phyloP scores from a whole-genome alignment of 2,888 invertebrate species.

The Clusia tigrina region DNA sequence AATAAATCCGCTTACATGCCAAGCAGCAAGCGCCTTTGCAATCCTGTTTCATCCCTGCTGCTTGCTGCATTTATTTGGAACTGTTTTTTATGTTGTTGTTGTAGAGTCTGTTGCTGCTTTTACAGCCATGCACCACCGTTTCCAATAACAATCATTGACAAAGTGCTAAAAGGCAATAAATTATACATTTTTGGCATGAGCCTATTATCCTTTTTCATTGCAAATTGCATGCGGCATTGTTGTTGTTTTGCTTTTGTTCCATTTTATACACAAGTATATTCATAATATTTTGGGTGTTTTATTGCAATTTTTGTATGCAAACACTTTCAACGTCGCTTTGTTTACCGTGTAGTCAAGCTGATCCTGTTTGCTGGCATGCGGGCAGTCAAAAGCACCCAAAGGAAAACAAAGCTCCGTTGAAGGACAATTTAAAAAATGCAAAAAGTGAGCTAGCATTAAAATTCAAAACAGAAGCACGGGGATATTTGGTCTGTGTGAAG shows the following conservation, averaged over 20 bases:
- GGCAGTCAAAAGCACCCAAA: too few species aligned
- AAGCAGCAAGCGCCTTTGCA: background rate
- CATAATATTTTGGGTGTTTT: slow-evolving; percentile 6
- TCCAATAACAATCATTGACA: slow-evolving; percentile 30
- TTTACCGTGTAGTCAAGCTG: too few species aligned
- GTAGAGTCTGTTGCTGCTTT: background rate
- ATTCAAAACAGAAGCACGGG: too few species aligned
- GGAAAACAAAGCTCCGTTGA: too few species aligned
- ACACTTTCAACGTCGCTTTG: too few species aligned
- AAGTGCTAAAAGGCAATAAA: slow-evolving; percentile 59
- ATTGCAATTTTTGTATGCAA: too few species aligned
- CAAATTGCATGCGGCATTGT: slow-evolving; percentile 24
- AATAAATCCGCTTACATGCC: background rate
- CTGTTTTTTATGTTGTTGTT: background rate
- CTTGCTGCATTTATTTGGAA: background rate
- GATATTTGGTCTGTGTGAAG: too few species aligned
- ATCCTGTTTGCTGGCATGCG: too few species aligned
- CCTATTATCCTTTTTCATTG: slow-evolving; percentile 23
- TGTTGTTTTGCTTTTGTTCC: slow-evolving; percentile 17
- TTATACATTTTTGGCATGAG: slow-evolving; percentile 41
- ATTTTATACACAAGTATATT: slow-evolving; percentile 24
- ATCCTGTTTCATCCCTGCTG: background rate
- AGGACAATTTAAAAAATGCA: too few species aligned
- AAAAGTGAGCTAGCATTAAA: too few species aligned
- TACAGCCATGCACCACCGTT: slow-evolving; percentile 18